Percentiles rank a stretch among this genome's conserved stretches.
These are phyloP conservation scores for Notothenia coriiceps DNA, from an alignment of 2,113 vertebrate species.

Conservation along the genomic window DNA sequence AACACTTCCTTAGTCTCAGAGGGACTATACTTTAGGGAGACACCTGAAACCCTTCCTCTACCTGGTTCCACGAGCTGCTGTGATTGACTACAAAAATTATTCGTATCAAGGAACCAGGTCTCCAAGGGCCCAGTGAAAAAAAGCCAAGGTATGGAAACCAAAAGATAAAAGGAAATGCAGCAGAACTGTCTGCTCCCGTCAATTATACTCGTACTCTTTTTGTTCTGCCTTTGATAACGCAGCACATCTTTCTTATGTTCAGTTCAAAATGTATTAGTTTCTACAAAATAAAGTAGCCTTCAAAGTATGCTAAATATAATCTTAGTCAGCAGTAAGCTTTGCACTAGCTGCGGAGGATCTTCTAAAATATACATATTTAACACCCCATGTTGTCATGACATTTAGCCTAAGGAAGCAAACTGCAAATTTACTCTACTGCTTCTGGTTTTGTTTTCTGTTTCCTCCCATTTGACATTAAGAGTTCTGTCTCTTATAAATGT, in stretches of 20 bases:
- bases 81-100: constrained; percentile 60
- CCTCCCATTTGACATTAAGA: constrained; percentile 31
- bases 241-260: constrained; percentile 48
- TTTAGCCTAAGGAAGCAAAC: constrained; percentile 25
- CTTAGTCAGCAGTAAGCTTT: constrained; percentile 44
- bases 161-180: constrained; percentile 56
- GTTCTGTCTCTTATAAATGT: constrained; percentile 32
- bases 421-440: not conserved
- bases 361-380: constrained; percentile 15
- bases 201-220: constrained; percentile 45
- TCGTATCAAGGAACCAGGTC: constrained; percentile 54
- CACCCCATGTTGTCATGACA: constrained; percentile 25
- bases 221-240: constrained; percentile 43
- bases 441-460: not conserved
- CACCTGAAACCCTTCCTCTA: constrained; percentile 42
- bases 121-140: constrained; percentile 25
- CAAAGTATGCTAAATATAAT: constrained; percentile 47
- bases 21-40: constrained; percentile 21
- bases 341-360: constrained; percentile 3
- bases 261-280: constrained; percentile 57
- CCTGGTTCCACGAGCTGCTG: constrained; percentile 37
- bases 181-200: constrained; percentile 44
- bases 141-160: constrained; percentile 25
- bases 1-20: constrained; percentile 56
- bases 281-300: constrained; percentile 43